phyloP scores from a whole-genome alignment of 2,888 invertebrate genomes.

The Emmelina monodactyla region DNA sequence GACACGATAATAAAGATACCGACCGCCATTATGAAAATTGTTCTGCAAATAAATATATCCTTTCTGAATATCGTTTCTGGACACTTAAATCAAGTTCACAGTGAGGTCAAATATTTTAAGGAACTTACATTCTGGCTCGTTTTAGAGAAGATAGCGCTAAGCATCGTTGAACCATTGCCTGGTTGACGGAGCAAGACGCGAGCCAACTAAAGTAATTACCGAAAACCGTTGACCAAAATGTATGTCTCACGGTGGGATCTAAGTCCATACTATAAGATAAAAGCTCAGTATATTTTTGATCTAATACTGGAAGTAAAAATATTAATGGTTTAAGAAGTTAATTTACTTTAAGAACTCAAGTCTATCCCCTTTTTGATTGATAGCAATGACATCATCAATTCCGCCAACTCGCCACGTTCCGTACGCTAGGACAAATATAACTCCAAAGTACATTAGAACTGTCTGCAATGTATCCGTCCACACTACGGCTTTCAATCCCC shows the following conservation, averaged over 20 bases:
- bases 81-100: not conserved
- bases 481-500: conserved; percentile 80
- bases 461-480: conserved; percentile 84
- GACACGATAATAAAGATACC: conserved; percentile 79
- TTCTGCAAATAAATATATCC: too few species aligned
- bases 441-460: conserved; percentile 75
- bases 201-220: conserved; percentile 85
- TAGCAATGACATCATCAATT: conserved; percentile 65
- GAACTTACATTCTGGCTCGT: conserved; percentile 74
- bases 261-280: conserved; percentile 69
- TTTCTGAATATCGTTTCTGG: too few species aligned
- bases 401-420: conserved; percentile 74
- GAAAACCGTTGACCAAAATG: conserved; percentile 80
- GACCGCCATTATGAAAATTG: conserved; percentile 76
- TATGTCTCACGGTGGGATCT: conserved; percentile 79
- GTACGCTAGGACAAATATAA: conserved; percentile 70
- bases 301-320: not conserved
- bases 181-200: conserved; percentile 83
- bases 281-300: not conserved
- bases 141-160: conserved; percentile 76
- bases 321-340: not conserved
- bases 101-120: not conserved
- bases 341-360: conserved; percentile 80
- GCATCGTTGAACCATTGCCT: conserved; percentile 87
- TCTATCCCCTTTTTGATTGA: conserved; percentile 68